A percentile compares a stretch with the other conserved stretches of the same genome.
Conservation (phyloP, 2,888 invertebrate species). For the Melinopterus prodromus region DNA sequence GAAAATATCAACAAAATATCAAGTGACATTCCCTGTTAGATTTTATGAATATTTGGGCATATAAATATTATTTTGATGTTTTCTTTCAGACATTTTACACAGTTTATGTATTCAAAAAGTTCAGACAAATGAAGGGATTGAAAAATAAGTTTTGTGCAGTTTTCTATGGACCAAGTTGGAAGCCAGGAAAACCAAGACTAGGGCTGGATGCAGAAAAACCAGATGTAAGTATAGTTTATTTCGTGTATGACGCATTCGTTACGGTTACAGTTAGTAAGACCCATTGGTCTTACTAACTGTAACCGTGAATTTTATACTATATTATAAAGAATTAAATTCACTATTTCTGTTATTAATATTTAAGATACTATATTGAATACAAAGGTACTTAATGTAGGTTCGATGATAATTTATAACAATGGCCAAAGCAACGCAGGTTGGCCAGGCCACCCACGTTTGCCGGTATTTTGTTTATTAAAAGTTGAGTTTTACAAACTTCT, state of each 20-base stretch:
- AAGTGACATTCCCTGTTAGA: too few relatives aligned
- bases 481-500: too few relatives aligned
- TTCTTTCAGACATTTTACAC: slow-evolving; percentile 76
- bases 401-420: too few relatives aligned
- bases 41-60: neutral
- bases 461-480: too few relatives aligned
- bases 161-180: slow-evolving; percentile 90
- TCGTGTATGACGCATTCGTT: neutral
- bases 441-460: too few relatives aligned
- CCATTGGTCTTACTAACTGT: too few relatives aligned
- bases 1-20: too few relatives aligned
- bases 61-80: slow-evolving; percentile 6
- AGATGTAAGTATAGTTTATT: slow-evolving; percentile 67
- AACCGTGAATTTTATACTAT: neutral
- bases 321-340: neutral
- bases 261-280: too few relatives aligned
- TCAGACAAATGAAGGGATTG: slow-evolving; percentile 66
- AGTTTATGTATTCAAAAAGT: slow-evolving; percentile 71
- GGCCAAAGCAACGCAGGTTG: too few relatives aligned
- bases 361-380: too few relatives aligned
- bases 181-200: slow-evolving; percentile 78
- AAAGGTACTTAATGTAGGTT: too few relatives aligned
- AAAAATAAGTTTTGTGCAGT: slow-evolving; percentile 74
- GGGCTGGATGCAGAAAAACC: slow-evolving; percentile 80
- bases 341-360: too few relatives aligned